phyloP scores from a whole-genome alignment of 1,140 invertebrate genomes.

The Gonioctena quinquepunctata region DNA sequence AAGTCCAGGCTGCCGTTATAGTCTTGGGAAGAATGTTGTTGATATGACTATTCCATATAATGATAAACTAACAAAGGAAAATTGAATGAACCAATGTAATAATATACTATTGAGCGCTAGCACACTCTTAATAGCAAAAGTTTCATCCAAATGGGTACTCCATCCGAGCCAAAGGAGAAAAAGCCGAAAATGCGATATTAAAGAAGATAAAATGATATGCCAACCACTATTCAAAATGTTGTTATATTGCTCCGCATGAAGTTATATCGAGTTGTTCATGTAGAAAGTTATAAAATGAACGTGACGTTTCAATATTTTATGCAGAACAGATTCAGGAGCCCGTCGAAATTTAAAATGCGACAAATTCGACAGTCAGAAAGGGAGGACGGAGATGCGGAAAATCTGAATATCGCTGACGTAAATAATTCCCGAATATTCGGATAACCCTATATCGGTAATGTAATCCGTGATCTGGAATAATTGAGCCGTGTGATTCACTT shows the following conservation, averaged over 20 bases:
- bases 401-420: neutral
- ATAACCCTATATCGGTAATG: neutral
- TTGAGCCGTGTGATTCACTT: neutral
- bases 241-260: neutral
- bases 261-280: neutral
- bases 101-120: too few species aligned
- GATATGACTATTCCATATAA: too few species aligned
- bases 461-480: neutral
- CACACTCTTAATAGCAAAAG: too few species aligned
- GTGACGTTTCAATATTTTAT: constrained; percentile 7
- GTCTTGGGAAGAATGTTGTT: too few species aligned
- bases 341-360: neutral
- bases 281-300: constrained; percentile 5
- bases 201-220: neutral
- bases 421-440: neutral
- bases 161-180: too few species aligned
- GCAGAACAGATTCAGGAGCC: neutral
- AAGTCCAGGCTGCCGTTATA: too few species aligned
- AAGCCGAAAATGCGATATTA: neutral
- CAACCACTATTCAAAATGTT: neutral
- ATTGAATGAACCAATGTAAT: too few species aligned
- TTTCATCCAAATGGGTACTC: too few species aligned
- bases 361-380: neutral
- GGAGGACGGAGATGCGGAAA: neutral
- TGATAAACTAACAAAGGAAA: too few species aligned